phyloP scores from a whole-genome alignment of 2,113 vertebrate genomes.

The Candoia aspera region DNA sequence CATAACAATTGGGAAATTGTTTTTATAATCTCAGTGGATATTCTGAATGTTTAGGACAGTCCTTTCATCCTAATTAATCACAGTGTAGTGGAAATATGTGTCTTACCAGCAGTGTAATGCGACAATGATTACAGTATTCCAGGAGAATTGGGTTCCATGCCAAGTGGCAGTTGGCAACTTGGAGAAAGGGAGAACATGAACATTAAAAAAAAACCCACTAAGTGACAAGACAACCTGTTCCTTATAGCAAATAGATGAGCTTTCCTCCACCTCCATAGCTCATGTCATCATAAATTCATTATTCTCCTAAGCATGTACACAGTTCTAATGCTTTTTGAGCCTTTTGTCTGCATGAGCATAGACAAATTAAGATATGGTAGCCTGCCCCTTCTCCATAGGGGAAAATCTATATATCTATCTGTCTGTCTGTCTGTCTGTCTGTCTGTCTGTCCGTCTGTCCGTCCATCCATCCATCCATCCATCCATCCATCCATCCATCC shows the following conservation, averaged over 20 bases:
- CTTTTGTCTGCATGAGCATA: not conserved
- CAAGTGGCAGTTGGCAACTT: not conserved
- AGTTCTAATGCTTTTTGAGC: not conserved
- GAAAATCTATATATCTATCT: too few relatives aligned
- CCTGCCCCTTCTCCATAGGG: not conserved
- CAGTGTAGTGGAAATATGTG: not conserved
- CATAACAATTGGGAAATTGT: not conserved
- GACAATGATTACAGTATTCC: not conserved
- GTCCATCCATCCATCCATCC: too few relatives aligned
- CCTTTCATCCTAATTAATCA: slow-evolving; percentile 3
- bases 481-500: too few relatives aligned
- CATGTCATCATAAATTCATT: slow-evolving; percentile 1
- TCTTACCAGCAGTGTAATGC: not conserved
- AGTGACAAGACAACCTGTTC: not conserved
- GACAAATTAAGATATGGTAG: not conserved
- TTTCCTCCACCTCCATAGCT: not conserved
- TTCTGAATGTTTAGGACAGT: not conserved
- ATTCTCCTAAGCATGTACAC: not conserved
- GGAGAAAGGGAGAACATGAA: not conserved
- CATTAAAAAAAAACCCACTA: not conserved
- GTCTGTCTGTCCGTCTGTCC: too few relatives aligned
- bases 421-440: too few relatives aligned
- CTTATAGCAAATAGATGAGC: not conserved
- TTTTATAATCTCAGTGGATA: not conserved
- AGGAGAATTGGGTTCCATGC: not conserved